phyloP scores from a whole-genome alignment of 2,888 invertebrate species.

The Eledona agricola region DNA sequence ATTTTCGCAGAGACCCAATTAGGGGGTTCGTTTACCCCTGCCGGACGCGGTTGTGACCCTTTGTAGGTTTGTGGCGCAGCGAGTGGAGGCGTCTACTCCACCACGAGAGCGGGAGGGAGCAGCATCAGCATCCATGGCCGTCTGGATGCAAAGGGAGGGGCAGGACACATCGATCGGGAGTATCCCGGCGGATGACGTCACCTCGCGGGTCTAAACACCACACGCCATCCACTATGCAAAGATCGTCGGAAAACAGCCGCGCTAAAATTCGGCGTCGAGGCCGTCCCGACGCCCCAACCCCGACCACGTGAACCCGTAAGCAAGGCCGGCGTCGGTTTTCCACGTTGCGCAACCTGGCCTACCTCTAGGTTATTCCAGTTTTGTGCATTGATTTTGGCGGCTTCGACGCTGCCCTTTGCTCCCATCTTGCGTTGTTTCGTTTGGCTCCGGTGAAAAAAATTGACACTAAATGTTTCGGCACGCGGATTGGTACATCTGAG shows the following conservation, averaged over 20 bases:
- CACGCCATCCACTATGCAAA: conserved; percentile 50
- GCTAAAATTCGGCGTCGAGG: background rate
- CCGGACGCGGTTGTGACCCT: conserved; percentile 31
- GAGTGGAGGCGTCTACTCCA: conserved; percentile 48
- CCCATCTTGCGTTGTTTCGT: conserved; percentile 68
- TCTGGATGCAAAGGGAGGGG: conserved; percentile 49
- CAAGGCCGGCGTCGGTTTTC: background rate
- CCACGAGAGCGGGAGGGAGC: conserved; percentile 42
- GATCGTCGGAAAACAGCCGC: background rate
- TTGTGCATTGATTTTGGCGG: conserved; percentile 82
- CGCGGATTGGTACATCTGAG: conserved; percentile 22
- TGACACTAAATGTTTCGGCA: conserved; percentile 44
- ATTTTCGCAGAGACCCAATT: conserved; percentile 21
- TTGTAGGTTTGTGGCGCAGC: conserved; percentile 47
- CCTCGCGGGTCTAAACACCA: conserved; percentile 53
- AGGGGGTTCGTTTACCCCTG: conserved; percentile 39
- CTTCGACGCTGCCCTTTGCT: conserved; percentile 84
- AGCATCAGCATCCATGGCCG: conserved; percentile 47
- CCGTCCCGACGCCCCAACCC: background rate
- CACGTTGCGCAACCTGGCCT: conserved; percentile 55
- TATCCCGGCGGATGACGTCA: conserved; percentile 56
- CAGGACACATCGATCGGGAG: conserved; percentile 50
- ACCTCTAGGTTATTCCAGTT: conserved; percentile 85
- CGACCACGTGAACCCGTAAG: conserved; percentile 1
- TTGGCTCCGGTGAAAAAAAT: conserved; percentile 34